Evolutionary conservation across 1,140 invertebrate genomes (phyloP), one percentile per base, ranked within the genome.

Genomic region (Trachelipus rathkii): DNA sequence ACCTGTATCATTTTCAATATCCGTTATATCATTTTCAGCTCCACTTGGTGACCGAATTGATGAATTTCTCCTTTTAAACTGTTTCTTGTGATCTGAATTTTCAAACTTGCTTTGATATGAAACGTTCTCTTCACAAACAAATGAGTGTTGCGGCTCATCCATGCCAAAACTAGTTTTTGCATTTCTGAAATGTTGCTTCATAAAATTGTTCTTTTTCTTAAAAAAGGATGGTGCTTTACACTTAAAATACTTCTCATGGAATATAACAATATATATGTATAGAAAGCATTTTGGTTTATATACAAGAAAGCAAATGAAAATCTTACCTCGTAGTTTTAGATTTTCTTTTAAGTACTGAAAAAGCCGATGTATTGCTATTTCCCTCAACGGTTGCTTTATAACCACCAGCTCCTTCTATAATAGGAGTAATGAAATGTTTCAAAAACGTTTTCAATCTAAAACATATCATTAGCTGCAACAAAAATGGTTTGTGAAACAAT

Each of bases 381-480:
- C 50, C 11, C 8, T 60, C 50, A 13, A 60, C 50, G 11, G 50
- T 13, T 15, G 50, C 50, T 85, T 93, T 94, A 83, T 94, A 96
- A 6, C 95, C 95, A 44, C 95, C 95, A 8, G 96, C 93, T 13
- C 95, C 95, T 87, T 98, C 95, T 13, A 98, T 94, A 3, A 99
- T 86, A 50, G 95, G 91, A 0, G 94, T 92, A 13, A 94, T 91
- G 83, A 98, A 96, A 86, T 95, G 91, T 13, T 92, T 90, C 50
- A 99, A 86, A 85, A 98, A 98, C 76, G 89, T 85, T 60, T 86
- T 81, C 43, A 97, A 85, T 0, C 95, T 94, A 15, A 98, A 89
- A 73, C 95, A 87, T 0, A 97, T 91, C 81, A 96, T 93, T n/a
- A 98, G 84, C 82, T 95, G 92, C 0, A 97, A 86, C n/a, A 98